Evolutionary conservation across 2,888 invertebrate genomes (phyloP).

Genomic region (Ophion costatus): DNA sequence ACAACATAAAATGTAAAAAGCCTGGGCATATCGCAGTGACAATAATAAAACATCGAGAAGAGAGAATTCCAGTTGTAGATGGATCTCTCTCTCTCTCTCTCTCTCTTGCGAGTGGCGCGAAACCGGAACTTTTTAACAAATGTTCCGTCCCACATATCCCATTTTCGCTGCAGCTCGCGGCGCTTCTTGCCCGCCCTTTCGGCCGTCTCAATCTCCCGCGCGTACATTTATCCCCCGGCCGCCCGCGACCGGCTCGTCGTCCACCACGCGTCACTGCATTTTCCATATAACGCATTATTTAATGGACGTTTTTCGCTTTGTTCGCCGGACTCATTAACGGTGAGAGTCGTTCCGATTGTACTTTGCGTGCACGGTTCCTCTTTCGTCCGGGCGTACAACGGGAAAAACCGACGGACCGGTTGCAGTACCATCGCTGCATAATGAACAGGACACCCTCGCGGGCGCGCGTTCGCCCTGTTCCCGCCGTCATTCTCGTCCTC

Average conservation of each 20-base stretch:
- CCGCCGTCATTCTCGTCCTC: conserved; percentile 65
- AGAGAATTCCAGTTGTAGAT: not conserved
- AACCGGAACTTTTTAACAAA: conserved; percentile 47
- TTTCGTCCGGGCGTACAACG: conserved; percentile 62
- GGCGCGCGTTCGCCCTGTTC: conserved; percentile 59
- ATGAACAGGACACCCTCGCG: conserved; percentile 79
- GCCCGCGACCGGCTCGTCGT: conserved; percentile 37
- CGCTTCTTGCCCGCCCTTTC: not conserved
- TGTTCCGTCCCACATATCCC: conserved; percentile 4
- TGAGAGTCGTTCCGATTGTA: conserved; percentile 78
- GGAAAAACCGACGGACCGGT: conserved; percentile 73
- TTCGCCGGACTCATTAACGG: conserved; percentile 81
- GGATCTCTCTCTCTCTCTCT: too few relatives aligned
- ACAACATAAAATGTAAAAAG: not conserved
- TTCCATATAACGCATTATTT: conserved; percentile 81
- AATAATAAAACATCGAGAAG: too few relatives aligned
- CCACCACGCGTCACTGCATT: conserved; percentile 61
- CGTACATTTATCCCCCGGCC: conserved; percentile 45
- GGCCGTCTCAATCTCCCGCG: not conserved
- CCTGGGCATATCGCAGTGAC: not conserved
- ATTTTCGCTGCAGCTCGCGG: conserved; percentile 21
- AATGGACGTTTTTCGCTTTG: conserved; percentile 82
- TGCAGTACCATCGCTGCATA: conserved; percentile 80
- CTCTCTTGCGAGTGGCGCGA: not conserved
- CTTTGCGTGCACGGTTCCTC: conserved; percentile 76